These are phyloP conservation scores for Halocaridina rubra DNA, from an alignment of 2,888 invertebrate species.

Conservation along the genomic window DNA sequence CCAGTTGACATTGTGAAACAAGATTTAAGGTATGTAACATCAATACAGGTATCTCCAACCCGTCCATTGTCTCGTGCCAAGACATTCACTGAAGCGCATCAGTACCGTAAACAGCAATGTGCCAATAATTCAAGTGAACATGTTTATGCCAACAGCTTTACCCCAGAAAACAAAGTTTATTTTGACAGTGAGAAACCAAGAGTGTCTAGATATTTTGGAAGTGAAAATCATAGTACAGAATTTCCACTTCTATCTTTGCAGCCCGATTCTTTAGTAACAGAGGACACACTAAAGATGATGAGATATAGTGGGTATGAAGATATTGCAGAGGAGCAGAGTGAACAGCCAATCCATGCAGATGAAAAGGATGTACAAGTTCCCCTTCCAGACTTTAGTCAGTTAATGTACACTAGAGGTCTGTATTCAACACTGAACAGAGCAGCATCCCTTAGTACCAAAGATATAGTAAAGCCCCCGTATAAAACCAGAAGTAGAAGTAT, in stretches of 20 bases:
- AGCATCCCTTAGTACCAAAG: slow-evolving; percentile 22
- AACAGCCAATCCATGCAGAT: not conserved
- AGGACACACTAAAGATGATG: slow-evolving; percentile 31
- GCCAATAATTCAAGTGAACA: not conserved
- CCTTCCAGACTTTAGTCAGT: slow-evolving; percentile 32
- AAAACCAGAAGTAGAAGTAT: slow-evolving; percentile 14
- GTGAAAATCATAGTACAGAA: not conserved
- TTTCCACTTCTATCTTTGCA: slow-evolving; percentile 2
- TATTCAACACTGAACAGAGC: slow-evolving; percentile 36
- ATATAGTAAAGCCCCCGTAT: slow-evolving; percentile 28
- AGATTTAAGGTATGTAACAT: slow-evolving; percentile 27
- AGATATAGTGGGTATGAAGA: slow-evolving; percentile 2
- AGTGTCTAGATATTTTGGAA: slow-evolving; percentile 9
- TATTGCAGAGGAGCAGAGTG: not conserved
- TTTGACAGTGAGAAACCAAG: not conserved
- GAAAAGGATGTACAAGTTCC: not conserved
- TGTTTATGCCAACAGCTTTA: too few species aligned
- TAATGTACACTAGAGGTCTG: slow-evolving; percentile 34
- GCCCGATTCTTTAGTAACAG: slow-evolving; percentile 22
- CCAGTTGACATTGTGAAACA: slow-evolving; percentile 15
- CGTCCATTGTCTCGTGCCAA: not conserved
- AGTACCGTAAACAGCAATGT: not conserved
- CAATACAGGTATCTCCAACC: not conserved
- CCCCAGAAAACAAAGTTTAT: not conserved
- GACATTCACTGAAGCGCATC: not conserved